Percentiles rank a stretch among this genome's conserved stretches.
Conservation (phyloP, 2,797 vertebrate genomes). For the Xenentodon cancila region DNA sequence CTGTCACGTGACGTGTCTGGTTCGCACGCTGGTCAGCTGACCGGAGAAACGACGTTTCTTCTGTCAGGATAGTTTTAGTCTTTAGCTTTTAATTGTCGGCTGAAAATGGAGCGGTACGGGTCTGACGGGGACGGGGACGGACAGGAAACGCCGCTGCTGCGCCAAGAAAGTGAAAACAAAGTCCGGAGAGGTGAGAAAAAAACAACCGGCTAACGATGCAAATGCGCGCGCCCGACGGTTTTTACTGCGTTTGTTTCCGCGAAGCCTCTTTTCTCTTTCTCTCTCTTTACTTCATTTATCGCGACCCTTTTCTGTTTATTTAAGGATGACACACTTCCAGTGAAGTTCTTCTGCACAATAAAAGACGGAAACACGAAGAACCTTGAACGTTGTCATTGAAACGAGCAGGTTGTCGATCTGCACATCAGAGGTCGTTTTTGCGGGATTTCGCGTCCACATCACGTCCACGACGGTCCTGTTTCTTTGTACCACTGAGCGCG, state of each 20-base stretch:
- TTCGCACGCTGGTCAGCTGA: neutral
- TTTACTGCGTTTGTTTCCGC: neutral
- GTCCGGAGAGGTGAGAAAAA: constrained; percentile 48
- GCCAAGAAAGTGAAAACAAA: constrained; percentile 31
- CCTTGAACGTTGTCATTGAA: no score
- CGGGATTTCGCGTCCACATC: no score
- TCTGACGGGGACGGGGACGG: constrained; percentile 66
- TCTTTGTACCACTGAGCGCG: no score
- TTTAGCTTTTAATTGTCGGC: no score
- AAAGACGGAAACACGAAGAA: no score
- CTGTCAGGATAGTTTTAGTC: neutral
- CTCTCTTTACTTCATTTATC: neutral
- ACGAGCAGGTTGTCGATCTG: no score
- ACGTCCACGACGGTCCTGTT: no score
- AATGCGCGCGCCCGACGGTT: accelerated
- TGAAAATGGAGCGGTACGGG: constrained; percentile 52
- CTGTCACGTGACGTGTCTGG: constrained; percentile 10
- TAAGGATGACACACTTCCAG: no score
- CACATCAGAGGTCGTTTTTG: no score
- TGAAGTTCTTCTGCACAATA: no score
- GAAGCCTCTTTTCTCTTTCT: neutral
- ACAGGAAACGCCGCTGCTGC: constrained; percentile 66
- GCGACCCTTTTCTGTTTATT: no score
- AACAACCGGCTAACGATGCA: constrained; percentile 11
- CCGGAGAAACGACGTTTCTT: no score